Base-by-base conservation (phyloP, 2,113 vertebrate genomes). In the Paraplagusia blochii region DNA sequence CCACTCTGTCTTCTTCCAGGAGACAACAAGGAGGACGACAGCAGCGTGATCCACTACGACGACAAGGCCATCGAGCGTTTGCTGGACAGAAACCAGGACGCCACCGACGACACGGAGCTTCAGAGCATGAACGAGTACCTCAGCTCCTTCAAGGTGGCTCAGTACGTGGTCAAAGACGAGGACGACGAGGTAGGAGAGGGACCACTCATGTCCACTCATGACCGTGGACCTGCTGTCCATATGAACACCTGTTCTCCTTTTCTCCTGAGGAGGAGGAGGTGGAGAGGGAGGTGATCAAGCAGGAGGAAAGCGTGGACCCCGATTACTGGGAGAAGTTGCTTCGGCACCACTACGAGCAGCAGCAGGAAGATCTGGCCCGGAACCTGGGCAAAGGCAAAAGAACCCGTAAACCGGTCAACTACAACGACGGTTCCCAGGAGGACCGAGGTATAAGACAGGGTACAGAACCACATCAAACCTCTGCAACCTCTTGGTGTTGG, bases 61-160 rank as follows among this genome's bases (percentile, higher is more conserved):
- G 97, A 99, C 72, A 94, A 93, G 42, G 96, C 97, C 70, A 96
- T 98, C 51, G 93, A 95, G 42, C 90, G 95, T 11, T 82, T 99
- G 2, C 72, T 99, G 53, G 96, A 99, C 87, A 88, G 96, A 33
- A 94, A 98, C 86, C 97, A 94, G 86, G 94, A 96, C 54, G 95
- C 94, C 78, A 97, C 93, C 0, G 96, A 98, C 16, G 96, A 99
- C 80, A 95, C 95, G 0, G 97, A 99, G 85, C 84, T 98, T 43
- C 96, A 98, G 88, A 97, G 94, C 88, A 99, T 99, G 96, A 99
- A 99, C 53, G 96, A 99, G 35, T 99, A 99, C 88, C 91, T 99
- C 77, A 99, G 96, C 80, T 99, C 96, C 16, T 99, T 99, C 74
- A 99, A 99, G 75, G 95, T 99, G 81, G 97, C 97, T 18, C 96